A percentile compares a stretch with the other conserved stretches of the same genome.
Evolutionary conservation across 64 coral and sea anemone species (phyloP).

Genomic region (Actinia equina): DNA sequence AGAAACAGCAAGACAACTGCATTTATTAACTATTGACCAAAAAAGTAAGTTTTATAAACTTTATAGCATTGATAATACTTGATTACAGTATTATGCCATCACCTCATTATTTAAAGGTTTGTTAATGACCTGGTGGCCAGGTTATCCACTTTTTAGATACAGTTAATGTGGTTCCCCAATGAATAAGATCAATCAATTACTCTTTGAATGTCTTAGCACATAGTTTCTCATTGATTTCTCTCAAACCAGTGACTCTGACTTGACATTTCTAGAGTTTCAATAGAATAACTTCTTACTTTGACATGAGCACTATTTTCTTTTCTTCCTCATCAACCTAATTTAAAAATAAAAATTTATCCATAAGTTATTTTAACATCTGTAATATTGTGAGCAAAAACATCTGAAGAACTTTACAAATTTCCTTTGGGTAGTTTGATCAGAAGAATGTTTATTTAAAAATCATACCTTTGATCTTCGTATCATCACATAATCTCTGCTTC

Average conservation of each 20-base stretch:
- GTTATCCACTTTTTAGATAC: neutral
- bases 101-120: neutral
- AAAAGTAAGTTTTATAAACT: too few species aligned
- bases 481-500: conserved; percentile 94
- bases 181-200: conserved; percentile 26
- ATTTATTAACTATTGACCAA: too few species aligned
- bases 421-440: neutral
- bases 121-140: conserved; percentile 9
- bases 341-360: neutral
- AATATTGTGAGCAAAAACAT: neutral
- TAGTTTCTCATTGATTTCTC: neutral
- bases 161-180: neutral
- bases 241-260: conserved; percentile 27
- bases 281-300: conserved; percentile 46
- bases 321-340: conserved; percentile 67
- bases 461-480: conserved; percentile 89
- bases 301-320: conserved; percentile 73
- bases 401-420: neutral
- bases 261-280: neutral
- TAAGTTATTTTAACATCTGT: neutral
- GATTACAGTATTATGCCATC: neutral
- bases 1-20: too few species aligned
- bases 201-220: conserved; percentile 23
- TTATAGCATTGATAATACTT: neutral
- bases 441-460: too few species aligned